phyloP scores from a whole-genome alignment of 2,113 vertebrate species.

The Bos javanicus region DNA sequence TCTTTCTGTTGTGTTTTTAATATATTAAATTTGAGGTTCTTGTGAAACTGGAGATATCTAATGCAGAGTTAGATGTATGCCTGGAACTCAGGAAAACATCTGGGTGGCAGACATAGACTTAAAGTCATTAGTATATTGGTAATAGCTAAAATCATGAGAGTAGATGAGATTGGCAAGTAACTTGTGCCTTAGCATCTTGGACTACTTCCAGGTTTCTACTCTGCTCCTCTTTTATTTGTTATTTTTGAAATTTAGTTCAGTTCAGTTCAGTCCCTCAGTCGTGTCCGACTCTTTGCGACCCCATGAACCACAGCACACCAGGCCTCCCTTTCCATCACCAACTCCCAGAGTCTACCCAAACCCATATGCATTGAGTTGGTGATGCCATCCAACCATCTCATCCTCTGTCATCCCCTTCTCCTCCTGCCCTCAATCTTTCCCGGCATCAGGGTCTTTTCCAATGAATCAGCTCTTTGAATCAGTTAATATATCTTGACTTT shows the following conservation, averaged over 20 bases:
- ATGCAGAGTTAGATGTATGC: neutral
- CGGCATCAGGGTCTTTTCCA: too few species aligned
- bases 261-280: too few species aligned
- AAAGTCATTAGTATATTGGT: neutral
- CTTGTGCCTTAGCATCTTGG: neutral
- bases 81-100: neutral
- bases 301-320: too few species aligned
- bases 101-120: neutral
- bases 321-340: too few species aligned
- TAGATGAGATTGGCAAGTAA: neutral
- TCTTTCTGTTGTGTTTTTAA: neutral
- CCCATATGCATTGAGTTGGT: rapidly evolving
- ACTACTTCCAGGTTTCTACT: neutral
- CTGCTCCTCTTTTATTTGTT: neutral
- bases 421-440: too few species aligned
- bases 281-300: rapidly evolving
- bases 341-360: too few species aligned
- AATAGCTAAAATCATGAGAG: neutral
- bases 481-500: neutral
- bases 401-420: too few species aligned
- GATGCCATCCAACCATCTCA: too few species aligned
- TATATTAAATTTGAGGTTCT: neutral
- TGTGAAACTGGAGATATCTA: neutral
- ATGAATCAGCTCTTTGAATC: too few species aligned
- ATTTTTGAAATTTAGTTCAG: neutral